Conservation (phyloP, 1,140 invertebrate genomes). For the Mya arenaria region DNA sequence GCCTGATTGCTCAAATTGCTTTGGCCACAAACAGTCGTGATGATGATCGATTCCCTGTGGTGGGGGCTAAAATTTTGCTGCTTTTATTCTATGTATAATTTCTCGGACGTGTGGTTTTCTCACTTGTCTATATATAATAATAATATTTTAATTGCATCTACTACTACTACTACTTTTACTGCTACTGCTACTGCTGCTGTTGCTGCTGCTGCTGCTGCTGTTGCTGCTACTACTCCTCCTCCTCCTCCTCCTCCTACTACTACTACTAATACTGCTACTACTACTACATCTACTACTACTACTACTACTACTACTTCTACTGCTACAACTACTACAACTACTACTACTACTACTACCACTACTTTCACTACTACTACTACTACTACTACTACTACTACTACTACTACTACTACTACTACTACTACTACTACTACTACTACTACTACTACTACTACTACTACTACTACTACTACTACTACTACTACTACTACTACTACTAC, state of each 20-base stretch:
- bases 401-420: background rate
- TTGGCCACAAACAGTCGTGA: too few relatives aligned
- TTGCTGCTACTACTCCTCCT: background rate
- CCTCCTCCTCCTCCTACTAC: background rate
- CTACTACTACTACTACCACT: background rate
- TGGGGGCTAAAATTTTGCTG: too few relatives aligned
- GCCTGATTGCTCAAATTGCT: too few relatives aligned
- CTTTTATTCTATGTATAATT: too few relatives aligned
- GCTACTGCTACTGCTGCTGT: background rate
- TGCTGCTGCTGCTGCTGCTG: background rate
- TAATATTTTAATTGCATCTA: background rate
- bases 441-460: background rate
- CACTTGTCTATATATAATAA: too few relatives aligned
- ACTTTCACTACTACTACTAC: background rate
- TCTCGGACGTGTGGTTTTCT: too few relatives aligned
- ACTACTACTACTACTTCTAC: background rate
- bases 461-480: background rate
- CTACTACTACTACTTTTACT: background rate
- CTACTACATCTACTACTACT: background rate
- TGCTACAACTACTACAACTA: background rate
- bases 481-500: conserved; percentile 1
- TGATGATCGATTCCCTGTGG: too few relatives aligned
- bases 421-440: background rate
- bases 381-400: background rate
- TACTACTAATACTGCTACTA: background rate